Evolutionary conservation across 2,888 invertebrate genomes (phyloP), one percentile per base, ranked within the genome.

Genomic region (Entomobrya multifasciata): DNA sequence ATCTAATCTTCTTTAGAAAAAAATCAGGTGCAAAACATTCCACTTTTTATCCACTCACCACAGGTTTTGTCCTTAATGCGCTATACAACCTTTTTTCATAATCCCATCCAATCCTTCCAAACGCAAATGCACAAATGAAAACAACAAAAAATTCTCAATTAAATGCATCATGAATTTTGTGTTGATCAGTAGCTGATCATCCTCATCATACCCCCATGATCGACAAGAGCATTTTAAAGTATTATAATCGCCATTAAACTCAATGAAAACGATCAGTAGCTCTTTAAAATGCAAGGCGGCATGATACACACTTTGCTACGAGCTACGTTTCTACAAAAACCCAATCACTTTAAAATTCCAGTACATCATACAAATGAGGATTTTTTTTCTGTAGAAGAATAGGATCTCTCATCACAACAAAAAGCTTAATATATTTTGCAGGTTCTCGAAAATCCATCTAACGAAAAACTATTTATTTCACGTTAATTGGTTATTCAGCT

Each of bases 401-500:
- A 25, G 36, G 36, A 36, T 36, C 36, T 36, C 36, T 36, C 36
- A 36, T 36, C 36, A 6, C 36, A 36, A 8, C 36, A 6, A 36
- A 36, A 36, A 36, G 8, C 8, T 6, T 8, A 36, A 36, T 36
- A 6, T 8, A 36, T 36, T 36, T 36, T 4, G 17, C 52, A 52
- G 52, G 52, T 52, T n/a, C 13, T 3, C 15, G 4, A 52, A 47
- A 11, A 8, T 11, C 17, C 52, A 52, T 52, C 13, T 4, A 52
- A 52, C 15, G 13, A n/a, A 25, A 10, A 25, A 62, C 11, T 27
- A 62, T 65, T 22, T 36, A 10, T 65, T 85, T 78, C 65, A 49
- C 27, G 41, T 80, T 80, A 86, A 86, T 86, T 86, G 86, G 36
- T 22, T 57, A 86, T 86, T 86, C 86, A n/a, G 52, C 80, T 86